Evolutionary conservation across 2,113 vertebrate genomes (phyloP).

Genomic region (Megatriorchis doriae): DNA sequence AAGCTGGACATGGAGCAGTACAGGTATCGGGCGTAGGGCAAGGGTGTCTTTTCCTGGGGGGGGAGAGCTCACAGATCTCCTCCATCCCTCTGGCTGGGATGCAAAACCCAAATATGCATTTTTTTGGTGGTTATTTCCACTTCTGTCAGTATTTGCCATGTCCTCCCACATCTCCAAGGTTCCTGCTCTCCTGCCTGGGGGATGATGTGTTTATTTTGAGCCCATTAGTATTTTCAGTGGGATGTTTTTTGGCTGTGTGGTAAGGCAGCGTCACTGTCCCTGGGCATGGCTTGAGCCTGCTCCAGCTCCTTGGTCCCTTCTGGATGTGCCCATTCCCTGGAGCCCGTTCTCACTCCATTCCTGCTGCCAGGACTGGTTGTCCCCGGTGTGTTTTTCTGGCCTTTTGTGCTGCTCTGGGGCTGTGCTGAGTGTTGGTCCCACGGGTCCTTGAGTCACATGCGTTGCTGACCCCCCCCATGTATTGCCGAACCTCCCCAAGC

Average conservation of each 20-base stretch:
- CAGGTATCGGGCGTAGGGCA: constrained; percentile 61
- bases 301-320: not conserved
- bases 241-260: not conserved
- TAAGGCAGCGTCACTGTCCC: not conserved
- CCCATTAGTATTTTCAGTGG: not conserved
- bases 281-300: not conserved
- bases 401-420: not conserved
- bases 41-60: not conserved
- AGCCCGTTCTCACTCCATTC: not conserved
- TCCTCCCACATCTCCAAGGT: not conserved
- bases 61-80: not conserved
- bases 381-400: not conserved
- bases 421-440: not conserved
- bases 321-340: not conserved
- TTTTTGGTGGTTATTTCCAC: not conserved
- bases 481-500: rapidly evolving
- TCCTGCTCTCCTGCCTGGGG: not conserved
- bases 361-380: not conserved
- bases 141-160: rapidly evolving
- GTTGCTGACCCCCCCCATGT: not conserved
- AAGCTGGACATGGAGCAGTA: constrained; percentile 93
- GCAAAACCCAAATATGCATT: not conserved
- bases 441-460: not conserved
- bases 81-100: not conserved
- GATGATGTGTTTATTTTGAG: not conserved